Evolutionary conservation across 2,797 vertebrate species (phyloP).

Genomic region (Buphagus erythrorhynchus): DNA sequence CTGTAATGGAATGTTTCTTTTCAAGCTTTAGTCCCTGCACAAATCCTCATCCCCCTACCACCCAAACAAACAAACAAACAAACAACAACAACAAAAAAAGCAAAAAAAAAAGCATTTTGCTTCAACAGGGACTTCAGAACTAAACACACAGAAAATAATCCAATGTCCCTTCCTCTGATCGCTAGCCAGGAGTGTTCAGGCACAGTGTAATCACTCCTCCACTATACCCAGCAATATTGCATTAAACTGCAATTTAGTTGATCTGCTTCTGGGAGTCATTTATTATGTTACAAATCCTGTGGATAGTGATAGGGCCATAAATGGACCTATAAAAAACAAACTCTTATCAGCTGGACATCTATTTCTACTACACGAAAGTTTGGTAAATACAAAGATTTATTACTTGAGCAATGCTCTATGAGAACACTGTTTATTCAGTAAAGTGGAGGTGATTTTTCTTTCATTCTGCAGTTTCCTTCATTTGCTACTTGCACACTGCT

Average conservation of each 20-base stretch:
- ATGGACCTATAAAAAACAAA: background rate
- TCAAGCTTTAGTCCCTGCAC: background rate
- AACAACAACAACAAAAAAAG: no score
- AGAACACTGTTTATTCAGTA: background rate
- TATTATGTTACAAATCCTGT: background rate
- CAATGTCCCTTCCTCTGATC: background rate
- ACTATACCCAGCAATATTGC: background rate
- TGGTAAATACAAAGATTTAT: slow-evolving; percentile 28
- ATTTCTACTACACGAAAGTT: slow-evolving; percentile 1
- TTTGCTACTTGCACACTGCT: background rate
- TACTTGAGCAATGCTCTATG: background rate
- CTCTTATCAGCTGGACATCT: slow-evolving; percentile 13
- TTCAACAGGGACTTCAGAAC: background rate
- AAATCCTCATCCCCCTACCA: background rate
- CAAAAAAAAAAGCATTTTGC: background rate
- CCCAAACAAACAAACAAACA: background rate
- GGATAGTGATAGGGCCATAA: slow-evolving; percentile 2
- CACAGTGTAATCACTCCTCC: background rate
- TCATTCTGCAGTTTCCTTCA: background rate
- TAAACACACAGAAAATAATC: slow-evolving; percentile 5
- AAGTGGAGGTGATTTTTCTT: slow-evolving; percentile 29
- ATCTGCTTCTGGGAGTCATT: slow-evolving; percentile 25
- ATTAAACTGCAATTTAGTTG: slow-evolving; percentile 41
- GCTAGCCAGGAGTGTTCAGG: background rate
- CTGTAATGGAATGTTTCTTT: background rate